Base-by-base conservation (phyloP, 2,113 vertebrate species). In the Oplegnathus fasciatus region DNA sequence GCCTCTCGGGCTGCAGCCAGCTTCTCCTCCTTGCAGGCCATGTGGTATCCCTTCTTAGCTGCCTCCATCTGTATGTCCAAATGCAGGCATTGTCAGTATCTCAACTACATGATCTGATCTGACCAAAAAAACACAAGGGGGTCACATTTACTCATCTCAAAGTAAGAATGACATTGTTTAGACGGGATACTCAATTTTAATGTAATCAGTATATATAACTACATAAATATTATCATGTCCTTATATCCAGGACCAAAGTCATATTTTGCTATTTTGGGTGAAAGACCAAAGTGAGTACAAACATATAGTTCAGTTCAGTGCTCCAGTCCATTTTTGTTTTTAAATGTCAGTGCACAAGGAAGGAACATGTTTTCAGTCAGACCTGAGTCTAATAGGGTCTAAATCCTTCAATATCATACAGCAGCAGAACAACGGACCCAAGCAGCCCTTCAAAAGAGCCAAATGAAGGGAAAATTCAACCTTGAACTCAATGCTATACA, bases 11-110 rank as follows among this genome's bases (percentile, higher is more conserved):
- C 94, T 71, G 96, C 93, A 0, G 98, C 98, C 92, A 99, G 91
- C 91, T 97, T 99, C 95, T 99, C 98, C 95, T 99, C 98, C 94
- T 99, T 99, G 94, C 98, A 99, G 6, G 98, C 97, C 96, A 99
- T 89, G 91, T 99, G 98, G 92, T 98, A 99, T 0, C 92, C 93
- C 91, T 99, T 99, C 96, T 99, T 99, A 75, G 97, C 97, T 0
- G 97, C 94, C 91, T 99, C 98, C 95, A 99, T 94, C 98, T 99
- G 94, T 2, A 75, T 6, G 17, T 55, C 65, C 85, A 85, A 83
- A 84, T 48, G 55, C 22, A 57, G 28, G 67, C 14, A 70, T 8
- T 24, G 22, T 88, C 78, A 87, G 72, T 15, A 54, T 65, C 28
- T 48, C 42, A 71, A 13, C 70, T 26, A 52, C 34, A 69, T 5